Evolutionary conservation across 2,113 vertebrate species (phyloP), one percentile per base, ranked within the genome.

Genomic region (Bothrops jararaca): DNA sequence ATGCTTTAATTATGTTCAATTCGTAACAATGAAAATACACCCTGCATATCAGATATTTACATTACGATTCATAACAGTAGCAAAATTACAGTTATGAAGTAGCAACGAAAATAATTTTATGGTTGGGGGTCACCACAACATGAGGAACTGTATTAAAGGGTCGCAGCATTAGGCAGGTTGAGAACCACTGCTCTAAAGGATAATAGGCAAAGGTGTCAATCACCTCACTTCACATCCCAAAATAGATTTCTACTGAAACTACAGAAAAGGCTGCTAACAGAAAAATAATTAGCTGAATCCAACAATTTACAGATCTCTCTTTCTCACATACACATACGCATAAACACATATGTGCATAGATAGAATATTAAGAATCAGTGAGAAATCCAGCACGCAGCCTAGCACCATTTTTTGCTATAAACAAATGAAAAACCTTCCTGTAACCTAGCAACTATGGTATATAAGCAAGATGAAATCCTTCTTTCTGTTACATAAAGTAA

Each of bases 391-490:
- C 13, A 0, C 95, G 93, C 95, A 96, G 95, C 96, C 97, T 96
- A 96, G 86, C 95, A 94, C 93, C 92, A 95, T 96, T 95, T 96
- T 97, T 94, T 90, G 93, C 85, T 95, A 6, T 85, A 93, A 93
- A 94, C 94, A 86, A 93, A 85, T 91, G 26, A 94, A 92, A 95
- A 94, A 91, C 93, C 93, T 96, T 88, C 52, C 87, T 89, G 97
- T 97, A 97, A 96, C 97, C 95, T 97, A 98, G 97, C 98, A 98
- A 98, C 97, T 95, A 95, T 93, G 95, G 92, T 85, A 92, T 93
- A 94, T 91, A 94, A 92, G 60, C 88, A 95, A 92, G 93, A 96
- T 93, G 93, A 97, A 96, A 95, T 90, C 69, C 93, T 96, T 91
- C 93, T 91, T 89, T 91, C 85, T 95, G 92, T 91, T 95, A 93